Percentiles rank a stretch among this genome's conserved stretches.
Conservation (phyloP, 1,140 invertebrate species). For the Lordiphosa collinella region DNA sequence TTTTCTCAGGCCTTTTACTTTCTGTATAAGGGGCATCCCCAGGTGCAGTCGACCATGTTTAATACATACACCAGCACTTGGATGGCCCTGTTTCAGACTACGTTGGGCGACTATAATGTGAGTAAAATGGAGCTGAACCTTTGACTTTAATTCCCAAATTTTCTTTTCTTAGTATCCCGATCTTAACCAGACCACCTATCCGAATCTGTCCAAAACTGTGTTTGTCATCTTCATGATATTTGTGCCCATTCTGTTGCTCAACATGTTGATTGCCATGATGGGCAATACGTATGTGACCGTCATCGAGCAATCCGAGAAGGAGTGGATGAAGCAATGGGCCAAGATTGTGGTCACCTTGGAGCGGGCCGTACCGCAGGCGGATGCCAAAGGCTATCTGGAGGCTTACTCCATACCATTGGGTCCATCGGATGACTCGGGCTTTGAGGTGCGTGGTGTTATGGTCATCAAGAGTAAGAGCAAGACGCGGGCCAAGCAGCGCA, state of each 20-base stretch:
- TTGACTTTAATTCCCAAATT: background rate
- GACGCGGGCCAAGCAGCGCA: constrained; percentile 96
- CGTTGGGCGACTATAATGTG: constrained; percentile 98
- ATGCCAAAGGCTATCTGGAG: constrained; percentile 93
- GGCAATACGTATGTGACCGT: constrained; percentile 98
- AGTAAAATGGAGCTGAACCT: constrained; percentile 61
- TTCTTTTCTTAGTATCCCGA: constrained; percentile 90
- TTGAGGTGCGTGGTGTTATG: constrained; percentile 95
- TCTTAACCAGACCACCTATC: constrained; percentile 92
- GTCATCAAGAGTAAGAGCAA: constrained; percentile 98
- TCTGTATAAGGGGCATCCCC: constrained; percentile 94
- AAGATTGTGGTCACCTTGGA: constrained; percentile 98
- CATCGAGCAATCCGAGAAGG: constrained; percentile 98
- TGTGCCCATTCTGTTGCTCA: constrained; percentile 96
- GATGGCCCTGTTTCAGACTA: constrained; percentile 99
- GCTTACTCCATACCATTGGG: constrained; percentile 96
- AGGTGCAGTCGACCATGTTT: constrained; percentile 88
- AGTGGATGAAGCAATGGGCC: constrained; percentile 99
- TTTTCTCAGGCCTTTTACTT: constrained; percentile 99
- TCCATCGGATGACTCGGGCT: constrained; percentile 89
- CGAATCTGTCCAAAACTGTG: constrained; percentile 94
- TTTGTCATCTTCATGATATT: constrained; percentile 99
- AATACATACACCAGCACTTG: constrained; percentile 94
- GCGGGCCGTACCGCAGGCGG: constrained; percentile 92
- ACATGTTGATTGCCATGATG: constrained; percentile 99